A percentile compares a stretch with the other conserved stretches of the same genome.
Evolutionary conservation across 1,140 invertebrate species (phyloP).

Genomic region (Bombus sibiricus): DNA sequence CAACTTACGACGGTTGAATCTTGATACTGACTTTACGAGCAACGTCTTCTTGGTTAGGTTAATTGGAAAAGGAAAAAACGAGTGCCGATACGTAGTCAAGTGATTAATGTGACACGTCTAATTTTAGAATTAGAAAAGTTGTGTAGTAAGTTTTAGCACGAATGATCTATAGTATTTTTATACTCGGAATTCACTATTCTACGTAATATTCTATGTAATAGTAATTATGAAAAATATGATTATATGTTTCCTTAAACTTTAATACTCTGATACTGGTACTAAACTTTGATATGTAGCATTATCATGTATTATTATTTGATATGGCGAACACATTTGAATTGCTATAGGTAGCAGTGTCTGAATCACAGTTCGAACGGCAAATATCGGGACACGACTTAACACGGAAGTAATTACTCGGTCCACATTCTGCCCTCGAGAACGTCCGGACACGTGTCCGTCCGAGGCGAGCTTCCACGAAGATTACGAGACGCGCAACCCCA

Average conservation of each 20-base stretch:
- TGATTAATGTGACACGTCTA: too few relatives aligned
- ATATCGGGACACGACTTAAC: not conserved
- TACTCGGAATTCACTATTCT: too few relatives aligned
- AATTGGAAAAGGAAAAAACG: not conserved
- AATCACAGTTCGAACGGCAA: not conserved
- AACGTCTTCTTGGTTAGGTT: not conserved
- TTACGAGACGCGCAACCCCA: slow-evolving; percentile 37
- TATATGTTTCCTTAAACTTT: too few relatives aligned
- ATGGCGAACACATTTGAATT: not conserved
- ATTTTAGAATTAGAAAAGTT: too few relatives aligned
- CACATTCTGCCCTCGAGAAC: not conserved
- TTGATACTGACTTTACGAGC: not conserved
- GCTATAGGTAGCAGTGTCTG: not conserved
- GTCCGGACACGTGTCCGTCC: slow-evolving; percentile 27
- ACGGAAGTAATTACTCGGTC: slow-evolving; percentile 36
- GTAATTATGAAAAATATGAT: too few relatives aligned
- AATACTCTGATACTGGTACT: too few relatives aligned
- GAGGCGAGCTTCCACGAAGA: slow-evolving; percentile 35
- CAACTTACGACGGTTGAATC: not conserved
- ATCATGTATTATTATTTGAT: too few relatives aligned
- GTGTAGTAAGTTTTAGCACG: too few relatives aligned
- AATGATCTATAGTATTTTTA: too few relatives aligned
- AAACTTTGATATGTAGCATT: too few relatives aligned
- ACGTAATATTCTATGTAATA: too few relatives aligned
- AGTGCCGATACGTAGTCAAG: too few relatives aligned